phyloP scores from a whole-genome alignment of 2,797 vertebrate species.

The Aplochiton taeniatus region DNA sequence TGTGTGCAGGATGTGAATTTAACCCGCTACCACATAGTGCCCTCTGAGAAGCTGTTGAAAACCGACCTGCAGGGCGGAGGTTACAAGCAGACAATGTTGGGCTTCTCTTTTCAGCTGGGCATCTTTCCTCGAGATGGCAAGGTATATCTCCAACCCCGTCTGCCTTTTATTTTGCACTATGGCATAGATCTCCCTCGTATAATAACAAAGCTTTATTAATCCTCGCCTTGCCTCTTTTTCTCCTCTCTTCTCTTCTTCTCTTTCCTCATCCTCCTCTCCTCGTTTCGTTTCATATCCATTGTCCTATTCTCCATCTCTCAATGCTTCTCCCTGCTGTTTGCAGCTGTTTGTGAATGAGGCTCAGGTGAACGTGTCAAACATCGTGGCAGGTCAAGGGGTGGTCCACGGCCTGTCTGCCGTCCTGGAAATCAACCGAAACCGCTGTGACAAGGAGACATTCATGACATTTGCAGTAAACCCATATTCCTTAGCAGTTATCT shows the following conservation, averaged over 20 bases:
- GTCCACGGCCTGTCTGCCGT: slow-evolving; percentile 86
- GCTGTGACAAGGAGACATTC: slow-evolving; percentile 77
- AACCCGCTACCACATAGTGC: slow-evolving; percentile 84
- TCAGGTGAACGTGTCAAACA: slow-evolving; percentile 79
- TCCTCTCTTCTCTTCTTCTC: slow-evolving; percentile 8
- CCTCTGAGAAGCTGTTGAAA: slow-evolving; percentile 79
- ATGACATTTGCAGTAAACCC: slow-evolving; percentile 40
- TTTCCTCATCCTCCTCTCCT: slow-evolving; percentile 13
- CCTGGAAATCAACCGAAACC: slow-evolving; percentile 85
- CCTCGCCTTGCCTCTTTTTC: neutral
- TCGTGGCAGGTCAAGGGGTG: slow-evolving; percentile 84
- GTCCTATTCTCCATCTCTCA: neutral
- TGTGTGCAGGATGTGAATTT: slow-evolving; percentile 76
- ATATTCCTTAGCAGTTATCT: neutral
- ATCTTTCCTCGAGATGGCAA: neutral
- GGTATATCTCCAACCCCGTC: neutral
- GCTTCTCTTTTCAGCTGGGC: slow-evolving; percentile 48
- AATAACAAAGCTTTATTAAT: neutral
- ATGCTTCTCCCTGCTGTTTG: neutral
- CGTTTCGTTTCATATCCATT: neutral
- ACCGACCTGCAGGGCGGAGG: slow-evolving; percentile 81
- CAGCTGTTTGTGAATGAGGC: slow-evolving; percentile 88
- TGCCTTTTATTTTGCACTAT: neutral
- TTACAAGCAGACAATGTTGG: slow-evolving; percentile 87
- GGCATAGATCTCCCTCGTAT: neutral